A percentile compares a stretch with the other conserved stretches of the same genome.
These are phyloP conservation scores for Oreochromis spilurus DNA, from an alignment of 2,113 vertebrate genomes.

Conservation along the genomic window DNA sequence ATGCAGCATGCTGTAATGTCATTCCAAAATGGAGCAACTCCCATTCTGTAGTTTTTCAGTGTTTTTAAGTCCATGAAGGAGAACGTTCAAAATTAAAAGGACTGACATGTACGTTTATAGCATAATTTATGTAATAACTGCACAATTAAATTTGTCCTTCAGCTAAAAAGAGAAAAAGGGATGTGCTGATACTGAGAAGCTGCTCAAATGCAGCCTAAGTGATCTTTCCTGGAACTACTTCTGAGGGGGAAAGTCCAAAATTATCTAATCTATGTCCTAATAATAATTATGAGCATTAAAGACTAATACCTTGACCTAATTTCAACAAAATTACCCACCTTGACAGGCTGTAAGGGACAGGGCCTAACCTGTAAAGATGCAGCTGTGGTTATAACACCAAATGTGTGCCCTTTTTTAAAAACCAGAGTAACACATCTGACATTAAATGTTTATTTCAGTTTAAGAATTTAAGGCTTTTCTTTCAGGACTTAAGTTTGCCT, in stretches of 20 bases:
- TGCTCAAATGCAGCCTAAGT: background rate
- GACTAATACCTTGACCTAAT: background rate
- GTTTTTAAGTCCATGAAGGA: background rate
- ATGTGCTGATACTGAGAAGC: background rate
- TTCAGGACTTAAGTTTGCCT: background rate
- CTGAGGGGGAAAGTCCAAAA: fast-evolving
- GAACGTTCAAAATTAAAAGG: background rate
- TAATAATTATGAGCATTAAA: background rate
- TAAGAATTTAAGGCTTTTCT: background rate
- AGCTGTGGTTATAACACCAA: background rate
- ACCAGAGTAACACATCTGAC: background rate
- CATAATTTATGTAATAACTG: background rate
- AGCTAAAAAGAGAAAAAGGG: background rate
- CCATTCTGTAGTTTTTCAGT: background rate
- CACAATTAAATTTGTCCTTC: background rate
- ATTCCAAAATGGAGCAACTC: background rate
- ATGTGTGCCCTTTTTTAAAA: background rate
- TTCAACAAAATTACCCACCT: background rate
- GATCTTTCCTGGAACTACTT: background rate
- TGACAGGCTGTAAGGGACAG: background rate
- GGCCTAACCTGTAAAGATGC: background rate
- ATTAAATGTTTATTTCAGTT: background rate
- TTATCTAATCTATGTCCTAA: background rate
- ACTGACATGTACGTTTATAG: background rate
- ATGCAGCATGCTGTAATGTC: background rate